A percentile compares a stretch with the other conserved stretches of the same genome.
Conservation (phyloP, 2,113 vertebrate genomes). For the Pedetes capensis region DNA sequence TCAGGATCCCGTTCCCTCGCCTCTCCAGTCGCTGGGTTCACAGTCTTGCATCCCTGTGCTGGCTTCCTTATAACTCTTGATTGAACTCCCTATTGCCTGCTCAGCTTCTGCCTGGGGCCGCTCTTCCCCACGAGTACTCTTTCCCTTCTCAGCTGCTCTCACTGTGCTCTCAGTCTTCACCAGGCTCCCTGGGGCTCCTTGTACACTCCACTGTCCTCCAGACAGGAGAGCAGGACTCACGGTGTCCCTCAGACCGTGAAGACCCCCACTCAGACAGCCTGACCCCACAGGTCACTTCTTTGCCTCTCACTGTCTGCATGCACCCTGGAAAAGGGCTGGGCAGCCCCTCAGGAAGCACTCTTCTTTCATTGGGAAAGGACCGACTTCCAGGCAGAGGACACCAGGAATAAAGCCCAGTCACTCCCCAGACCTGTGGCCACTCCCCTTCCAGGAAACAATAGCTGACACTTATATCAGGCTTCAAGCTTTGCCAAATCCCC, state of each 20-base stretch:
- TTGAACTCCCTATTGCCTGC: background rate
- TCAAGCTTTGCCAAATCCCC: background rate
- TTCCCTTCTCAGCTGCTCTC: background rate
- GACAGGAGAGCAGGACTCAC: background rate
- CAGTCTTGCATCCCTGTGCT: too few relatives aligned
- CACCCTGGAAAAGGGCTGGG: background rate
- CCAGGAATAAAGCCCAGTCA: slow-evolving; percentile 30
- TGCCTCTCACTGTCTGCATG: background rate
- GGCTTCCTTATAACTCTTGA: too few relatives aligned
- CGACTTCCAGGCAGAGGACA: slow-evolving; percentile 38
- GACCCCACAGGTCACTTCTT: background rate
- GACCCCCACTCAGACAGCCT: background rate
- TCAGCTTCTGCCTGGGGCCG: background rate
- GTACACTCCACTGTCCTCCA: background rate
- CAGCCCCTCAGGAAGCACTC: background rate
- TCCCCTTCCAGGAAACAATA: slow-evolving; percentile 51
- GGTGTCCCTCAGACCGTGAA: background rate
- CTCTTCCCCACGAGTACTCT: background rate
- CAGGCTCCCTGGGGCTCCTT: background rate
- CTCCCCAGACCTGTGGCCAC: background rate
- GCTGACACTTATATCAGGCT: background rate
- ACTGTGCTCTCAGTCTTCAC: background rate
- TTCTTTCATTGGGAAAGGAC: background rate
- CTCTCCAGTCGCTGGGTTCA: too few relatives aligned
- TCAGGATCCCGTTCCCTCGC: too few relatives aligned